Evolutionary conservation across 2,113 vertebrate species (phyloP).

Genomic region (Cottus gobio): DNA sequence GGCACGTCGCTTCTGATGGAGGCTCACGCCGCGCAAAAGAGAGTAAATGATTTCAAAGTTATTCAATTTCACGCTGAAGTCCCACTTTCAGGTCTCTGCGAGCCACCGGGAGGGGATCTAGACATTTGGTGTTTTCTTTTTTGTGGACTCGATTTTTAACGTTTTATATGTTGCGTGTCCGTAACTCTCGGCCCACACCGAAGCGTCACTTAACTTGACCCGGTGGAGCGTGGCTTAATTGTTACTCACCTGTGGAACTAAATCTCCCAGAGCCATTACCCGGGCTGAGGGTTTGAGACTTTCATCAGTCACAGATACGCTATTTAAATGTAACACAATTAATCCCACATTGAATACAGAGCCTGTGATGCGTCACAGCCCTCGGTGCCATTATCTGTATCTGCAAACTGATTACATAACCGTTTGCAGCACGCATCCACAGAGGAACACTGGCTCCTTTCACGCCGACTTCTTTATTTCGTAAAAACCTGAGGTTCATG

Average conservation of each 20-base stretch:
- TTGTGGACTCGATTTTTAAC: no score
- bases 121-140: conserved; percentile 16
- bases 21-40: conserved; percentile 1
- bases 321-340: conserved; percentile 49
- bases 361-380: conserved; percentile 41
- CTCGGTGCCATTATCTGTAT: conserved; percentile 49
- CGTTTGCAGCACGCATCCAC: conserved; percentile 22
- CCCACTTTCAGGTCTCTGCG: conserved; percentile 10
- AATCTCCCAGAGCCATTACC: conserved; percentile 45
- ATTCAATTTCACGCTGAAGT: conserved; percentile 61
- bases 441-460: conserved; percentile 27
- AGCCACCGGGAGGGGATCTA: not conserved
- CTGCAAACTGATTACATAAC: conserved; percentile 55
- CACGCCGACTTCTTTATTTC: conserved; percentile 35
- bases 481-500: conserved; percentile 32
- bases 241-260: conserved; percentile 59
- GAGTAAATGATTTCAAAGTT: conserved; percentile 51
- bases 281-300: conserved; percentile 26
- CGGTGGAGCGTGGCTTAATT: conserved; percentile 33
- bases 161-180: no score
- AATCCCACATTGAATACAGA: conserved; percentile 55
- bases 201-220: conserved; percentile 43
- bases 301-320: conserved; percentile 61
- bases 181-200: no score
- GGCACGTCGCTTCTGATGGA: conserved; percentile 39